phyloP scores from a whole-genome alignment of 2,888 invertebrate species.

The Didymodactylos carnosus region DNA sequence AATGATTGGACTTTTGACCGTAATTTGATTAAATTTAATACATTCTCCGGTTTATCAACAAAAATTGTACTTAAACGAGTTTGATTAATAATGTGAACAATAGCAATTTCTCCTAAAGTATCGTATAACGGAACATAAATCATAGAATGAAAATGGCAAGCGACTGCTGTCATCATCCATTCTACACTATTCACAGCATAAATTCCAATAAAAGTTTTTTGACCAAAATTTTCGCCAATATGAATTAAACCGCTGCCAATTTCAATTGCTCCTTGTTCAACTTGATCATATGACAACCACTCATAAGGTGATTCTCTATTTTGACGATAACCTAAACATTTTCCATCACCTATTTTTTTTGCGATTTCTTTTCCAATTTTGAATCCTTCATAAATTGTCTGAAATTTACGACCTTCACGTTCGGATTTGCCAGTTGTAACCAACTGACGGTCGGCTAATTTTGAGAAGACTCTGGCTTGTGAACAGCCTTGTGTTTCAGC shows the following conservation, averaged over 20 bases:
- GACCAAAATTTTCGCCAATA: background rate
- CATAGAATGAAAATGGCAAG: constrained; percentile 6
- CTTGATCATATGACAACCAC: background rate
- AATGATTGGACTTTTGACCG: background rate
- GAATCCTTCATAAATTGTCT: background rate
- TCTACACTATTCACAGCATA: background rate
- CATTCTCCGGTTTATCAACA: constrained; percentile 65
- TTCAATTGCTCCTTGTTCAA: background rate
- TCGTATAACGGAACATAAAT: constrained; percentile 9
- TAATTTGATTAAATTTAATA: constrained; percentile 52
- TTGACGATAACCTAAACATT: background rate
- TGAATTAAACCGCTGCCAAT: background rate
- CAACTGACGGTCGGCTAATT: background rate
- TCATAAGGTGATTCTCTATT: background rate
- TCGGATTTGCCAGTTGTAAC: background rate
- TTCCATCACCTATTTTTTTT: background rate
- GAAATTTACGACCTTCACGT: background rate
- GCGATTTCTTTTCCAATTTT: background rate
- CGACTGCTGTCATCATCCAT: background rate
- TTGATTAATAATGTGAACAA: constrained; percentile 5
- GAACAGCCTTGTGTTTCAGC: background rate
- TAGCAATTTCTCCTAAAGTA: constrained; percentile 6
- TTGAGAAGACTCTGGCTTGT: background rate
- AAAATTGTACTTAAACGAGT: constrained; percentile 63
- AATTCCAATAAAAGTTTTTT: background rate